Evolutionary conservation across 1,140 invertebrate genomes (phyloP).

Genomic region (Magallana ariakensis): DNA sequence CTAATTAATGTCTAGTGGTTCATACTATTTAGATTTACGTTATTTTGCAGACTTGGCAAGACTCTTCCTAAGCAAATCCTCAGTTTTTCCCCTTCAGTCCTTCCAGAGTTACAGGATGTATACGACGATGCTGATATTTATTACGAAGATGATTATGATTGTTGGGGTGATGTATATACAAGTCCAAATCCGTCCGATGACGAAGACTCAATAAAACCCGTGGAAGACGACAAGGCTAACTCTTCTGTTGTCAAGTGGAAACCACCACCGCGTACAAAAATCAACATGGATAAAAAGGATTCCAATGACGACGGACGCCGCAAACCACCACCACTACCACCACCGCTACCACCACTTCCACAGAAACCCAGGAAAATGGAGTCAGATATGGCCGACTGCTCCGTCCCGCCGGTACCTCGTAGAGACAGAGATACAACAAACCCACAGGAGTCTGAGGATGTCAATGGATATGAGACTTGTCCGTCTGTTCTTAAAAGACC

Average conservation of each 20-base stretch:
- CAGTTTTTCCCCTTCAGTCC: neutral
- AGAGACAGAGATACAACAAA: neutral
- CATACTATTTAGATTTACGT: neutral
- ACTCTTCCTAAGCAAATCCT: conserved; percentile 14
- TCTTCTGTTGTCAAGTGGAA: neutral
- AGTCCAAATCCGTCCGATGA: neutral
- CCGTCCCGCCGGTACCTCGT: neutral
- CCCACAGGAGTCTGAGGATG: neutral
- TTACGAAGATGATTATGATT: no score
- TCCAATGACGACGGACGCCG: no score
- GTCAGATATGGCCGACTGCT: neutral
- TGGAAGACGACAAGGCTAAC: no score
- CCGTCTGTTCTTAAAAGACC: neutral
- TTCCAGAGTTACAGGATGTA: neutral
- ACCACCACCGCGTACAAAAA: neutral
- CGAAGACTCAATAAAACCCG: neutral
- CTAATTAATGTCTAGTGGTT: neutral
- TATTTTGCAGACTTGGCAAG: neutral
- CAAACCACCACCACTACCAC: no score
- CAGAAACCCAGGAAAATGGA: neutral
- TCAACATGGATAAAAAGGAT: no score
- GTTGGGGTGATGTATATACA: neutral
- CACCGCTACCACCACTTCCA: neutral
- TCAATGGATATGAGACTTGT: neutral
- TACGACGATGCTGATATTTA: no score